A percentile compares a stretch with the other conserved stretches of the same genome.
Evolutionary conservation across 2,797 vertebrate genomes (phyloP).

Genomic region (Sebastes taczanowskii): DNA sequence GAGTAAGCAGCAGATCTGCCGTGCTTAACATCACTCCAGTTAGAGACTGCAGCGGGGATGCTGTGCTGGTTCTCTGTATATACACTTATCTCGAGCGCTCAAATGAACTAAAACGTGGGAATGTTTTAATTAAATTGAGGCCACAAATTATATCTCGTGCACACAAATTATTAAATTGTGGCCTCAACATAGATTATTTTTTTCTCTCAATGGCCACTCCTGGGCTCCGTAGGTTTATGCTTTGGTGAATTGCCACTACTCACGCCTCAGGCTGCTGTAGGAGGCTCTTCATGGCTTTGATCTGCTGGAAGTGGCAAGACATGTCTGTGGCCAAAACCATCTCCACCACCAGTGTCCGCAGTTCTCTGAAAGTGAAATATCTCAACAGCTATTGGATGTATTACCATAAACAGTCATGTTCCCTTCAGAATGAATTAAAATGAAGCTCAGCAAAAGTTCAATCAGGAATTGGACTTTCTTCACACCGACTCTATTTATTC

Average conservation of each 20-base stretch:
- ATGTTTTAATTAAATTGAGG: no score
- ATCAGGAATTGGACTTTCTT: neutral
- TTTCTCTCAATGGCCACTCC: no score
- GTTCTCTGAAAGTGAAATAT: slow-evolving; percentile 81
- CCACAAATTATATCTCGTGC: no score
- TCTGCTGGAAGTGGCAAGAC: slow-evolving; percentile 98
- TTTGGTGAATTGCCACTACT: slow-evolving; percentile 68
- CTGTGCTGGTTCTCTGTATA: no score
- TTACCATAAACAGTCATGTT: neutral
- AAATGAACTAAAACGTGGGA: no score
- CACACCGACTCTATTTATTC: no score
- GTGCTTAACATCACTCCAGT: no score
- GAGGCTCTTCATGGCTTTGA: slow-evolving; percentile 95
- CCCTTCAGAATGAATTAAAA: neutral
- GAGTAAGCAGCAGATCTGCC: no score
- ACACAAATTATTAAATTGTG: no score
- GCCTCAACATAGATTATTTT: no score
- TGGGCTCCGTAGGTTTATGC: neutral
- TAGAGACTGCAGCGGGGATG: no score
- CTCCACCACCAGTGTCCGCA: slow-evolving; percentile 93
- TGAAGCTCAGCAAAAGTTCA: neutral
- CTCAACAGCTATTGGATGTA: neutral
- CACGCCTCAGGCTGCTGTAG: slow-evolving; percentile 93
- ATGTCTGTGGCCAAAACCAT: slow-evolving; percentile 98
- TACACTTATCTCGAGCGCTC: no score